phyloP scores from a whole-genome alignment of 2,113 vertebrate species.

The Osmerus eperlanus region DNA sequence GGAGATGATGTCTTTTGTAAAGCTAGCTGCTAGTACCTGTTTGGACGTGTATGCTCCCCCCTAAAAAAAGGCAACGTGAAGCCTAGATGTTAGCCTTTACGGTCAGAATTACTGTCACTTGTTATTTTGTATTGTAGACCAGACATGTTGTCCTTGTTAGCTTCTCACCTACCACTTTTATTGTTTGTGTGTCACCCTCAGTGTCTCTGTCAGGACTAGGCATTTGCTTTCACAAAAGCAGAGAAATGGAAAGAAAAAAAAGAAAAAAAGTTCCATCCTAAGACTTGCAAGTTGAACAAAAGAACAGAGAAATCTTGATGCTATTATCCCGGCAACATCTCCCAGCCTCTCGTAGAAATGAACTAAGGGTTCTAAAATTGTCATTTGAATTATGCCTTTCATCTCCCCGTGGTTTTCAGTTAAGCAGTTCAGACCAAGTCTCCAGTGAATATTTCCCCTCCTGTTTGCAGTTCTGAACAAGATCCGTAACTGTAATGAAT shows the following conservation, averaged over 20 bases:
- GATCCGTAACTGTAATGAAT: constrained; percentile 74
- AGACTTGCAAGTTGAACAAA: constrained; percentile 67
- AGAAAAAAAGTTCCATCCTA: constrained; percentile 51
- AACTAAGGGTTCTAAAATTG: constrained; percentile 76
- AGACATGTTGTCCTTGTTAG: constrained; percentile 64
- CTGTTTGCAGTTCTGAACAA: constrained; percentile 76
- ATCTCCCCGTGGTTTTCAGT: constrained; percentile 73
- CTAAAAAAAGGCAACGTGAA: constrained; percentile 11
- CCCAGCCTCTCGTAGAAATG: constrained; percentile 71
- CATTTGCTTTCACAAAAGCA: constrained; percentile 61
- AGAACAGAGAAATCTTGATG: constrained; percentile 54
- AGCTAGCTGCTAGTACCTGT: too few relatives aligned
- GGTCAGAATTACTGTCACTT: constrained; percentile 32
- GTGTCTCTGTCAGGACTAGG: constrained; percentile 57
- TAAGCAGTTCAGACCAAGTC: constrained; percentile 72
- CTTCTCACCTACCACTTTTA: constrained; percentile 45
- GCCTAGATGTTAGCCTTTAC: too few relatives aligned
- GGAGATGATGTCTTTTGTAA: constrained; percentile 34
- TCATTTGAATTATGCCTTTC: constrained; percentile 77
- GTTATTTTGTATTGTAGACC: constrained; percentile 50
- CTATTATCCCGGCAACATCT: constrained; percentile 66
- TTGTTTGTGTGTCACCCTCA: constrained; percentile 64
- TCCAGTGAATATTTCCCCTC: constrained; percentile 61
- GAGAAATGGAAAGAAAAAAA: constrained; percentile 51
- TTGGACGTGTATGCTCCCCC: too few relatives aligned